Evolutionary conservation across 2,113 vertebrate species (phyloP).

Genomic region (Nycticebus coucang): DNA sequence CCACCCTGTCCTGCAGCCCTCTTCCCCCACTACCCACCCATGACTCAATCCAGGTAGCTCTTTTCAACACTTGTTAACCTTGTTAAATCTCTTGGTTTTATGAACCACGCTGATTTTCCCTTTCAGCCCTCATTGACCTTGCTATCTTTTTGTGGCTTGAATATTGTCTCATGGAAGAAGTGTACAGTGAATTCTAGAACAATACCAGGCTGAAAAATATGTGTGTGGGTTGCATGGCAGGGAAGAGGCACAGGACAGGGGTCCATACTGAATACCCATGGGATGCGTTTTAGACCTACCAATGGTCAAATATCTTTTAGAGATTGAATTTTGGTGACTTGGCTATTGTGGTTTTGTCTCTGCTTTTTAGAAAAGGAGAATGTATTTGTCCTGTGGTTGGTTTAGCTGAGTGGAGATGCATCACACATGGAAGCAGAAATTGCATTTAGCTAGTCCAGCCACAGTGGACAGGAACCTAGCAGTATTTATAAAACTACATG

Average conservation of each 20-base stretch:
- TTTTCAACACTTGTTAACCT: constrained; percentile 74
- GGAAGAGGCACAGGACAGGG: background rate
- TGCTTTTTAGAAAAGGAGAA: constrained; percentile 4
- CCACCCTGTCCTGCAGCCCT: too few relatives aligned
- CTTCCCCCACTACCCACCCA: background rate
- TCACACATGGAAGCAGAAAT: background rate
- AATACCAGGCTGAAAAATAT: background rate
- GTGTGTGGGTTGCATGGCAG: background rate
- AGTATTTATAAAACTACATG: background rate
- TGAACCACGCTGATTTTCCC: constrained; percentile 52
- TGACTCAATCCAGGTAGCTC: constrained; percentile 29
- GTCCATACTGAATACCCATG: background rate
- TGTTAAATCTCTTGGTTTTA: constrained; percentile 77
- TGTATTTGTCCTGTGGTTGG: background rate
- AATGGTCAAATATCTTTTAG: background rate
- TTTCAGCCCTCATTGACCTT: constrained; percentile 62
- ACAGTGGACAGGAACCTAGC: background rate
- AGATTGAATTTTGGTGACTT: background rate
- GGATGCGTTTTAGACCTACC: background rate
- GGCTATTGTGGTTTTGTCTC: constrained; percentile 21
- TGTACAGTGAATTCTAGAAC: constrained; percentile 62
- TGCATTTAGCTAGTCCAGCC: background rate
- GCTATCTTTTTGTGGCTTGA: constrained; percentile 41
- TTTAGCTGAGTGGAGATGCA: background rate
- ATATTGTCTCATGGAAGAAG: constrained; percentile 53